Conservation (phyloP, 2,888 invertebrate genomes). For the Yponomeuta evonymella region DNA sequence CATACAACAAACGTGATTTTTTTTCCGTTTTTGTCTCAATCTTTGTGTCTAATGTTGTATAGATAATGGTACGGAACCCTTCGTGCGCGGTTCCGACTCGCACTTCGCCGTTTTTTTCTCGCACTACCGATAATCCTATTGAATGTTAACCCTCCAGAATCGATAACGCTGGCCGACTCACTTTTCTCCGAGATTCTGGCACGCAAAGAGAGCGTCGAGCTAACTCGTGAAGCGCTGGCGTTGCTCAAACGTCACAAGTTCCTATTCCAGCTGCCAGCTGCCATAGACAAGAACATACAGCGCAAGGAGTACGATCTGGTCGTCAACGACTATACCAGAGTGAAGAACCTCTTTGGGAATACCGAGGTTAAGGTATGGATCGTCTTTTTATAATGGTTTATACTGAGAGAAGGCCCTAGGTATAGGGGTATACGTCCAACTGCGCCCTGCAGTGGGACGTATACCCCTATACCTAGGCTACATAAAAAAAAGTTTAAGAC, state of each 20-base stretch:
- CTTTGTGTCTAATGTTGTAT: too few species aligned
- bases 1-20: too few species aligned
- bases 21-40: too few species aligned
- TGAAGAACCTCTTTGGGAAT: constrained; percentile 95
- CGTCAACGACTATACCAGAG: constrained; percentile 97
- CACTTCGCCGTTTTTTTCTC: neutral
- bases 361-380: constrained; percentile 86
- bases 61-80: too few species aligned
- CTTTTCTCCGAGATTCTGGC: constrained; percentile 94
- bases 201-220: constrained; percentile 95
- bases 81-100: too few species aligned
- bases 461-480: too few species aligned
- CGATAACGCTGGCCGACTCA: constrained; percentile 93
- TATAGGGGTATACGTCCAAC: too few species aligned
- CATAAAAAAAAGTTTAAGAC: too few species aligned
- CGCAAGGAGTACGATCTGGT: constrained; percentile 97
- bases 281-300: constrained; percentile 94
- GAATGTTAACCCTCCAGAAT: constrained; percentile 73
- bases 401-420: too few species aligned
- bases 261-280: constrained; percentile 95
- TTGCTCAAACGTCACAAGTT: constrained; percentile 96
- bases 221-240: constrained; percentile 94
- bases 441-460: too few species aligned
- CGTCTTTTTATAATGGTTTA: constrained; percentile 2
- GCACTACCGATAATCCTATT: neutral